These are phyloP conservation scores for Ariopsis seemanni DNA, from an alignment of 2,113 vertebrate genomes.

Conservation along the genomic window DNA sequence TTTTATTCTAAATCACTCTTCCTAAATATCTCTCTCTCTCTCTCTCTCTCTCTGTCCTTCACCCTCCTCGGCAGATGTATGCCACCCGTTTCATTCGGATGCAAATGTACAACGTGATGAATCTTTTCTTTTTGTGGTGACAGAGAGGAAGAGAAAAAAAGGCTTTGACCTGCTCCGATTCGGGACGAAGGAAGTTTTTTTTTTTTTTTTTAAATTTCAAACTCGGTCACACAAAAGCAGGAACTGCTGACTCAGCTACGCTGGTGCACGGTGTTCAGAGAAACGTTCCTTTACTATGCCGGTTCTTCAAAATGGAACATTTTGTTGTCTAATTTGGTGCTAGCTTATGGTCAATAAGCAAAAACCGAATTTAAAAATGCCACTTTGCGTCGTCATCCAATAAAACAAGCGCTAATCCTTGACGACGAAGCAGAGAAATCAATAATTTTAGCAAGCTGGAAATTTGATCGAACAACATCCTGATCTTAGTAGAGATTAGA, in stretches of 20 bases:
- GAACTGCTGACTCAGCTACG: constrained; percentile 44
- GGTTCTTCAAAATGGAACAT: not conserved
- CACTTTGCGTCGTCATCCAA: too few species aligned
- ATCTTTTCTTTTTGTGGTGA: constrained; percentile 77
- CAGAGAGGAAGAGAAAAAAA: constrained; percentile 60
- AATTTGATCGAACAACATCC: not conserved
- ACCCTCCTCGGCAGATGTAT: constrained; percentile 66
- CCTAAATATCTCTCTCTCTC: constrained; percentile 60
- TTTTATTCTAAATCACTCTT: constrained; percentile 61
- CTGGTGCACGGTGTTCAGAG: not conserved
- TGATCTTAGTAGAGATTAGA: too few species aligned
- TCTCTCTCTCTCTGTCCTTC: constrained; percentile 44
- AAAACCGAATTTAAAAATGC: not conserved
- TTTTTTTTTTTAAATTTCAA: constrained; percentile 37
- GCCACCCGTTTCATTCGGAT: constrained; percentile 79
- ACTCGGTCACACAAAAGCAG: constrained; percentile 24
- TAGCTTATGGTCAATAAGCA: not conserved
- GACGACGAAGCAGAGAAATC: not conserved
- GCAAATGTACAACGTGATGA: constrained; percentile 81
- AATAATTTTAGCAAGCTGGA: not conserved
- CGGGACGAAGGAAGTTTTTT: constrained; percentile 30
- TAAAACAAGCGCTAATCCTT: not conserved
- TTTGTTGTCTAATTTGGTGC: not conserved
- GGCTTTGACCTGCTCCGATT: constrained; percentile 47
- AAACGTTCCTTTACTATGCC: not conserved